Evolutionary conservation across 2,888 invertebrate genomes (phyloP), one percentile per base, ranked within the genome.

Genomic region (Cephus pulcher): DNA sequence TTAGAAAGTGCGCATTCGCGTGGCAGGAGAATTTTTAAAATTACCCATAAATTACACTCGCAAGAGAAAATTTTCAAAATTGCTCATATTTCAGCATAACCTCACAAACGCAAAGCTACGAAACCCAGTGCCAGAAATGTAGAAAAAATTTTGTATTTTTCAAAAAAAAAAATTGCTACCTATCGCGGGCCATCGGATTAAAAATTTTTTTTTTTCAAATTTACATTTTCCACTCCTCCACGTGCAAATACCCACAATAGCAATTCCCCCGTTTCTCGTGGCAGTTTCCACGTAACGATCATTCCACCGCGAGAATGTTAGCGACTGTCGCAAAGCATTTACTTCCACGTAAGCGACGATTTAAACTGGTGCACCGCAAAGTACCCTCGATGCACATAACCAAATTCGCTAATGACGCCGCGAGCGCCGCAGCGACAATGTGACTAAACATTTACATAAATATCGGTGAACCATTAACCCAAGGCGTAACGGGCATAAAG

Each of bases 401-500:
- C 56, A 9, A 56, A 56, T 56, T 56, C 56, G 56, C 56, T 56
- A 56, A 56, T 56, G 56, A 56, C 56, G 23, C 56, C 56, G 56
- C 56, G 56, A 56, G 56, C 23, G 56, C 56, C 56, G 23, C 56
- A 56, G 77, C 83, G 81, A 86, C 86, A 82, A 85, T 85, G 86
- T 79, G 84, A 15, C 56, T 23, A 83, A 86, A 86, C 86, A 85
- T 86, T 86, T 86, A 84, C 85, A 84, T 84, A 84, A 86, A 86
- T 86, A 86, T 86, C 86, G 86, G 85, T 82, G 85, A 86, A 86
- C 84, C 86, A 86, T 86, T 86, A 86, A 82, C 81, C 71, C 84
- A 83, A 81, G 80, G 78, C 80, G 80, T 80, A 79, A 81, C 81
- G 80, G 79, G 80, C 75, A 78, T 82, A 81, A 82, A 82, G 56